Conservation (phyloP, 2,113 vertebrate species). For the Neomonachus schauinslandi region DNA sequence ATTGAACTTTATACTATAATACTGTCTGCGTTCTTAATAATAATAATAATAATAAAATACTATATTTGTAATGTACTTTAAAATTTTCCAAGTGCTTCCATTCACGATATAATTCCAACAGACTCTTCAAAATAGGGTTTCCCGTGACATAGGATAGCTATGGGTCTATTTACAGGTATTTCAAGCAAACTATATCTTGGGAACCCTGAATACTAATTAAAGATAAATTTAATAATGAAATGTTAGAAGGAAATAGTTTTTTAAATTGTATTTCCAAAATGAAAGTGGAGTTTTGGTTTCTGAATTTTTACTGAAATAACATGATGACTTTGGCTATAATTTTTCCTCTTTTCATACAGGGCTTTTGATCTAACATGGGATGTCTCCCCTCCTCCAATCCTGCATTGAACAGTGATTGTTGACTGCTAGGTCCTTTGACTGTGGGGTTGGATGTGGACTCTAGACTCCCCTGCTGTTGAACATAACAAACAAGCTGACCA, state of each 20-base stretch:
- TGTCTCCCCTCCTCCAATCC: slow-evolving; percentile 33
- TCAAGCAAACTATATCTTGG: neutral
- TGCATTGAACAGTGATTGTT: slow-evolving; percentile 71
- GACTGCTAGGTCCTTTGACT: slow-evolving; percentile 73
- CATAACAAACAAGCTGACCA: slow-evolving; percentile 83
- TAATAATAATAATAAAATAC: neutral
- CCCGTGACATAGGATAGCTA: neutral
- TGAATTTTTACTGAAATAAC: slow-evolving; percentile 75
- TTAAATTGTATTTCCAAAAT: slow-evolving; percentile 51
- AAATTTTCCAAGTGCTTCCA: neutral
- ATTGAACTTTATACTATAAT: slow-evolving; percentile 3
- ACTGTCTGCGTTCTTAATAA: neutral
- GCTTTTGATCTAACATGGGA: slow-evolving; percentile 26
- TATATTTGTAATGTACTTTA: neutral
- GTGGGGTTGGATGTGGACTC: slow-evolving; percentile 73
- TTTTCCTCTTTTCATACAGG: neutral
- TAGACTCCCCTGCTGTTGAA: slow-evolving; percentile 79
- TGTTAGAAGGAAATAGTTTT: neutral
- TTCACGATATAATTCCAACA: neutral
- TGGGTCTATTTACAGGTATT: neutral
- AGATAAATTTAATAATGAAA: slow-evolving; percentile 12
- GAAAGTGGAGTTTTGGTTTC: slow-evolving; percentile 54
- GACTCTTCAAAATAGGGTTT: neutral
- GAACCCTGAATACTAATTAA: neutral
- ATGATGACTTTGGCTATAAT: slow-evolving; percentile 21